Evolutionary conservation across 2,797 vertebrate genomes (phyloP), one percentile per base, ranked within the genome.

Genomic region (Periophthalmus magnuspinnatus): DNA sequence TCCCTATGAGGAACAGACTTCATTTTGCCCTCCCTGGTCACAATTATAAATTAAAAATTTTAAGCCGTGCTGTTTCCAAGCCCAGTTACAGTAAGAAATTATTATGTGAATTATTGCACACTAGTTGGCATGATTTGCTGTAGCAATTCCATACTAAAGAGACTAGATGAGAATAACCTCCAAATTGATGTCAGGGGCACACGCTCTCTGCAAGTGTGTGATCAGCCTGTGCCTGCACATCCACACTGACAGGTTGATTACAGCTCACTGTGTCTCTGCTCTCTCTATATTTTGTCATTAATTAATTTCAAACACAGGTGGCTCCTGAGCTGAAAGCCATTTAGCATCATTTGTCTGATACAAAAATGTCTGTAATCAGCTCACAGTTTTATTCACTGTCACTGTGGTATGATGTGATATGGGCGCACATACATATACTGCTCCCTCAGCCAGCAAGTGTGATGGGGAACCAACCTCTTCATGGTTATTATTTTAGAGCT

Each of bases 191-290:
- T 57, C 55, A 57, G 24, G 24, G 21, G 54, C 54, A 24, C 5
- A 52, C 2, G 9, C 21, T 55, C 8, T n/a, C 13, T 17, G 16
- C 24, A 32, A 32, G 24, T 13, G 13, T 57, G 10, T 14, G 55
- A 62, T 69, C 70, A 75, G 68, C 77, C 57, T 70, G 71, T 59
- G 55, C 38, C 58, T 62, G 68, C 69, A 3, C 67, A 59, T 69
- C 32, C 17, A 64, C 72, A 83, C 69, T 76, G 71, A 56, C 60
- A 79, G 77, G 75, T 72, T 79, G 62, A 85, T 85, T 71, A 69
- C 64, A 60, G 57, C 55, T 19, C 50, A 55, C 33, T 70, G 67
- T 57, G 32, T 76, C 52, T 71, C 80, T 17, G 45, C 59, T 56
- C 76, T 74, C 57, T 62, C 66, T 17, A 57, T 72, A 21, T 33